A percentile compares a stretch with the other conserved stretches of the same genome.
Evolutionary conservation across 2,888 invertebrate genomes (phyloP).

Genomic region (Heliconius ismenius): DNA sequence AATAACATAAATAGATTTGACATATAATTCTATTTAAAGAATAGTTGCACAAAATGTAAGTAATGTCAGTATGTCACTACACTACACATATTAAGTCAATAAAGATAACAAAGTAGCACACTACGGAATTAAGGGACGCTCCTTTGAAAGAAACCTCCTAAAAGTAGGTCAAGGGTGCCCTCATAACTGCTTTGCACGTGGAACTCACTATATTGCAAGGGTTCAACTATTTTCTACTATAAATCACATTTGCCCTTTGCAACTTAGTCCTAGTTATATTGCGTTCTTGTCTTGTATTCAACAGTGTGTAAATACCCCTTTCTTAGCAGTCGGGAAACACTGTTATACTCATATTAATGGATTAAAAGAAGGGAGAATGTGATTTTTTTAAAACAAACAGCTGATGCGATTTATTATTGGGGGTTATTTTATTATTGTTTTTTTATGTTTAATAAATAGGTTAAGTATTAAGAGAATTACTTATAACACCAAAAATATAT

Average conservation of each 20-base stretch:
- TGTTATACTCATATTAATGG: not conserved
- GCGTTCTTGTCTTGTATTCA: not conserved
- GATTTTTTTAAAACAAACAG: not conserved
- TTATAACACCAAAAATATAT: too few species aligned
- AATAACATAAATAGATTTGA: not conserved
- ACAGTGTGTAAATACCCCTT: not conserved
- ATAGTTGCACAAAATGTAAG: not conserved
- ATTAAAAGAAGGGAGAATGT: not conserved
- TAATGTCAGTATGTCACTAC: constrained; percentile 3
- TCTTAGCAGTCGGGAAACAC: not conserved
- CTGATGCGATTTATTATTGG: not conserved
- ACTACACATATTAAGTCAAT: not conserved
- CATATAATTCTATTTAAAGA: not conserved
- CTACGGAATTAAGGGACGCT: constrained; percentile 18
- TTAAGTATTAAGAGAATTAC: not conserved
- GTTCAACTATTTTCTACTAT: constrained; percentile 12
- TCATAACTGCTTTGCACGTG: constrained; percentile 23
- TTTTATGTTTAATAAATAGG: not conserved
- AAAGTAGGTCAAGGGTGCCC: constrained; percentile 36
- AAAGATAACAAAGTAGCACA: constrained; percentile 6
- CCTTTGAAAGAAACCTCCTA: constrained; percentile 32
- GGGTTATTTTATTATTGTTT: not conserved
- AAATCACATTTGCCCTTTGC: constrained; percentile 10
- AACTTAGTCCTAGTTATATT: constrained; percentile 11
- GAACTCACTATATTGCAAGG: constrained; percentile 19